Evolutionary conservation across 35 echinoderm and acorn worm genomes (phyloP), one percentile per base, ranked within the genome.

Genomic region (Acanthaster planci): DNA sequence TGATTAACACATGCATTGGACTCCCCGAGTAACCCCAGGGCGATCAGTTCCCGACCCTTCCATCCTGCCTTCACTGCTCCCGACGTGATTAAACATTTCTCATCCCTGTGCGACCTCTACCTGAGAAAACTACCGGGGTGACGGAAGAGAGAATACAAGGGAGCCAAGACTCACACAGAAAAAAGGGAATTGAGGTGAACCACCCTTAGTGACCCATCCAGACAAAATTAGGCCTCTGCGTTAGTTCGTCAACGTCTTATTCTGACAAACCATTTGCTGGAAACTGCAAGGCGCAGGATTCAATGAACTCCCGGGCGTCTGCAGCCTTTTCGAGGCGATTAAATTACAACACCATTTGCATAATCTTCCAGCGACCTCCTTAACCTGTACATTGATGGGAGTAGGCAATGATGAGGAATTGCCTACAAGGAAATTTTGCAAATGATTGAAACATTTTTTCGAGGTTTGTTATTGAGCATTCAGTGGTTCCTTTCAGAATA

Each of bases 261-360:
- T 19, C 64, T 34, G 64, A 34, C 64, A 72, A 26, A 72, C 64
- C 64, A 34, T 26, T 72, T 26, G 23, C 30, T 72, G 26, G 34
- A 72, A 72, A 72, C 34, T 72, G 14, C 23, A 27, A 31, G 42
- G 64, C 30, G 64, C 64, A 31, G 64, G 64, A 72, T 72, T 72
- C 64, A 72, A 72, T 72, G 64, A 72, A 72, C 64, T 72, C 64
- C 64, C 64, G 64, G 34, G 64, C 64, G 64, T 72, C 64, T 72
- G 64, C 23, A 26, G 64, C 64, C 64, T 31, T 72, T 72, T 72
- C 64, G 64, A 72, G 64, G 23, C 64, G 64, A 72, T 72, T 72
- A 72, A 72, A 72, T 72, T 72, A 72, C 64, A 31, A 14, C 26
- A 34, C 64, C 23, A 72, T 72, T 72, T 72, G 64, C 64, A 72